Conservation (phyloP, 2,797 vertebrate genomes). For the Esox masquinongy region DNA sequence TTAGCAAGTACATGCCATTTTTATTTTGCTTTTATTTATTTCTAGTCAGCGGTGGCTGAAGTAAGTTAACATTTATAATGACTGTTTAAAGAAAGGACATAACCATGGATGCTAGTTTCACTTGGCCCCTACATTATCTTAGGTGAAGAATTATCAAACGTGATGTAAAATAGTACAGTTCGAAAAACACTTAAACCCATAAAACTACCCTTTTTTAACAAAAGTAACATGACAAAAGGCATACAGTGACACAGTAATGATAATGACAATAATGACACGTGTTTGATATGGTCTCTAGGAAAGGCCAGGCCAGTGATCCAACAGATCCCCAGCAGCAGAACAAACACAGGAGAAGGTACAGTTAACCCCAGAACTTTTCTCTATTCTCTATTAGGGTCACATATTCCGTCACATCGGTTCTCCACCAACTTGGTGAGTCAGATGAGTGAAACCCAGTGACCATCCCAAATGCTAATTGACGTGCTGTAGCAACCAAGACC, state of each 20-base stretch:
- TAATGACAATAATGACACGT: not conserved
- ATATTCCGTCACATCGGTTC: not conserved
- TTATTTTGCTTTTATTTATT: no score
- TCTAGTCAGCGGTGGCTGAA: no score
- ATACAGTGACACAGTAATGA: not conserved
- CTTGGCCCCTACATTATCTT: no score
- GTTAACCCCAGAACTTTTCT: not conserved
- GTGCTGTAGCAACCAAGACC: not conserved
- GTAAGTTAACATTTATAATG: no score
- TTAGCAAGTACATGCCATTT: no score
- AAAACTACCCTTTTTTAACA: not conserved
- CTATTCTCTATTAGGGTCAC: not conserved
- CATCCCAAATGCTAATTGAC: not conserved
- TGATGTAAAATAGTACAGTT: not conserved
- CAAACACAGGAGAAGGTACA: slow-evolving; percentile 82
- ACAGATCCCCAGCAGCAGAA: slow-evolving; percentile 76
- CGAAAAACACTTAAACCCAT: not conserved
- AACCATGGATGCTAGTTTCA: no score
- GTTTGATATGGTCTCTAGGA: slow-evolving; percentile 59
- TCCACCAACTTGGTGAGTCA: not conserved
- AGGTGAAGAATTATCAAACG: no score
- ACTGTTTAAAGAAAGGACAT: no score
- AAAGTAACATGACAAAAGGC: not conserved
- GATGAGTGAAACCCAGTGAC: not conserved
- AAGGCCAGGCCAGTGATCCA: slow-evolving; percentile 74